phyloP scores from a whole-genome alignment of 2,888 invertebrate genomes.

The Epinotia ramella region DNA sequence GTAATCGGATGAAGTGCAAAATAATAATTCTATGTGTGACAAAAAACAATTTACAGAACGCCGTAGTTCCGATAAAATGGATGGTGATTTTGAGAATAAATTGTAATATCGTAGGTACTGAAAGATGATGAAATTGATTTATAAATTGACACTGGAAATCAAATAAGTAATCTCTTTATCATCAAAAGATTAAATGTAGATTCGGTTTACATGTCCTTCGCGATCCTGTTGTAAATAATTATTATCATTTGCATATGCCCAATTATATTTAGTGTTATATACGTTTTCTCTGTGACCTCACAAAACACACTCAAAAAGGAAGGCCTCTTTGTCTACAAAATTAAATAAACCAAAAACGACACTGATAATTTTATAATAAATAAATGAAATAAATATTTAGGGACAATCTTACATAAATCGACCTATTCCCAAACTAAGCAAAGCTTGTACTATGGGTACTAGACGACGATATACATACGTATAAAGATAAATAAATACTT shows the following conservation, averaged over 20 bases:
- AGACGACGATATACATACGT: too few relatives aligned
- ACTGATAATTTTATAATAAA: too few relatives aligned
- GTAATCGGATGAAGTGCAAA: conserved; percentile 24
- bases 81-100: background rate
- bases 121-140: background rate
- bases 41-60: background rate
- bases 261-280: background rate
- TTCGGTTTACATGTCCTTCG: background rate
- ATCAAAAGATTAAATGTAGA: background rate
- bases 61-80: background rate
- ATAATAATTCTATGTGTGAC: conserved; percentile 1
- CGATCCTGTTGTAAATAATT: background rate
- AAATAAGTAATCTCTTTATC: background rate
- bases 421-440: too few relatives aligned
- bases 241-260: background rate
- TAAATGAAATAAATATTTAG: too few relatives aligned
- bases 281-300: background rate
- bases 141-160: background rate
- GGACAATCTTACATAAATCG: too few relatives aligned
- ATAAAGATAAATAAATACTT: too few relatives aligned
- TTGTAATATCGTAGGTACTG: background rate
- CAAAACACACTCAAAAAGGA: too few relatives aligned
- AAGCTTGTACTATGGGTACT: too few relatives aligned
- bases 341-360: too few relatives aligned
- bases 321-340: too few relatives aligned